Evolutionary conservation across 2,113 vertebrate genomes (phyloP).

Genomic region (Balaenoptera acutorostrata): DNA sequence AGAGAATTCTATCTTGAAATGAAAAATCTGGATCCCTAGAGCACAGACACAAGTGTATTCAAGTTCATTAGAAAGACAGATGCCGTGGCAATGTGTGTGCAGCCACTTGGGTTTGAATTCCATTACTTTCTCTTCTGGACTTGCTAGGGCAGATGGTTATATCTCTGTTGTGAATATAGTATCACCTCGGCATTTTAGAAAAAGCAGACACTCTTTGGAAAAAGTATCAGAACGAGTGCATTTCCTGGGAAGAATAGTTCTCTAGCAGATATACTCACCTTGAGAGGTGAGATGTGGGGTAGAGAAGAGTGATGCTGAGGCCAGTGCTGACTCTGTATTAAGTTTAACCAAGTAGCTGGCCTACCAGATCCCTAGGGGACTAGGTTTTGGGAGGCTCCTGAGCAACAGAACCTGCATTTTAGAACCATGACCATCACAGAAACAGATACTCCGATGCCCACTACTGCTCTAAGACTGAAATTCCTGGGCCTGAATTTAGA

Average conservation of each 20-base stretch:
- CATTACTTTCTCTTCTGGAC: not conserved
- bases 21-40: not conserved
- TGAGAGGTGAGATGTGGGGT: not conserved
- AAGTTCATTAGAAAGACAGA: not conserved
- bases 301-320: not conserved
- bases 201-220: not conserved
- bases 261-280: not conserved
- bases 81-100: not conserved
- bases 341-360: not conserved
- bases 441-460: not conserved
- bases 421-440: not conserved
- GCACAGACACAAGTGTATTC: not conserved
- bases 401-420: not conserved
- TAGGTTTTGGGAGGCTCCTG: not conserved
- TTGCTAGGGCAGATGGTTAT: not conserved
- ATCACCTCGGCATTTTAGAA: not conserved
- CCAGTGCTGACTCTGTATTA: not conserved
- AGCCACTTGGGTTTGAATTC: not conserved
- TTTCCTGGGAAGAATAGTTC: not conserved
- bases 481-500: not conserved
- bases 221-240: not conserved
- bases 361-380: not conserved
- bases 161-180: not conserved
- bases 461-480: not conserved
- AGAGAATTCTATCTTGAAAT: conserved; percentile 3